Evolutionary conservation across 2,113 vertebrate species (phyloP), one percentile per base, ranked within the genome.

Genomic region (Brachypteracias leptosomus): DNA sequence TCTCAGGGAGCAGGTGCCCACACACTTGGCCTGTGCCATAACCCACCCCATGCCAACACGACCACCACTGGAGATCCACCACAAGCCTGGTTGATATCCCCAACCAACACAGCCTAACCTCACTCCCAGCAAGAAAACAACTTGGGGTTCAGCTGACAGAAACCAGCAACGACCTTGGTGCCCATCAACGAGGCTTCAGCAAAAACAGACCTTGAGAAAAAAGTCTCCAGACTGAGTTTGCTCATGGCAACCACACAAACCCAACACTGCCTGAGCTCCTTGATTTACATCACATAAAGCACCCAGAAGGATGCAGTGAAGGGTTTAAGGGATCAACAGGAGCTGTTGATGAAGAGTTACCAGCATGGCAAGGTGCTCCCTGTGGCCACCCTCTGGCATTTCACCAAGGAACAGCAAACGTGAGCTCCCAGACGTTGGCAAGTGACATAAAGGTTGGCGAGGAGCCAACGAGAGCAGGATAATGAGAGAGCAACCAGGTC

Each of bases 201-300:
- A 44, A 36, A 55, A 38, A 9, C 9, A 87, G 13, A 29, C 7
- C 38, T 72, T 5, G 12, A 77, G 55, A 35, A 63, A n/a, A 36
- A 36, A 9, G 4, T 20, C 55, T 57, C 8, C 18, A 42, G 62
- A 16, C 7, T 0, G 1, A 20, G 13, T 49, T 82, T 55, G 47
- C 67, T 33, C 7, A 79, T 31, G 33, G 67, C 71, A 51, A n/a
- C 52, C 49, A 6, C 16, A 4, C 28, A 20, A 62, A 18, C 13
- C 36, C 5, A 1, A 3, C 36, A 0, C 11, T 26, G 44, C 78
- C 19, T 0, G 44, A 75, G 44, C 67, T 44, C 79, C 9, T 36
- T 24, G 47, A 18, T 35, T 12, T 44, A 31, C 59, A 25, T 0
- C 55, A 3, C 0, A 3, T 3, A 0, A 5, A 57, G 15, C 4